Evolutionary conservation across 2,113 vertebrate species (phyloP), one percentile per base, ranked within the genome.

Genomic region (Peromyscus polionotus): DNA sequence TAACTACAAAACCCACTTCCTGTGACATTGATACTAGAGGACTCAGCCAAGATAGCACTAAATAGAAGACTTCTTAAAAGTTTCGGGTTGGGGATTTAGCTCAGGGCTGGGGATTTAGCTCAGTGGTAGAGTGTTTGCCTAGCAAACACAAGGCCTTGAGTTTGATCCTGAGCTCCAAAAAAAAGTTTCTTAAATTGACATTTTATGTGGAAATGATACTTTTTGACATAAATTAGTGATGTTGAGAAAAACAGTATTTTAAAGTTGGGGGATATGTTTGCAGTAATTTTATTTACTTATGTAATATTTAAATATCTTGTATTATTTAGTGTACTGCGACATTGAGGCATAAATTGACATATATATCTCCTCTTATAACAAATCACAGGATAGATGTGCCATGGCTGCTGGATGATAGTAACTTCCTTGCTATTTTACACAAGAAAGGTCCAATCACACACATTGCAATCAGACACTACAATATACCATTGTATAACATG

Each of bases 401-500:
- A 59, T 91, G 31, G 72, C 13, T 57, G 94, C 20, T 77, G 7
- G 6, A 61, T 72, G 4, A 89, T 94, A 77, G 8, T 70, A n/a
- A 76, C 42, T n/a, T 88, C 93, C 68, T 89, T 93, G 42, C 17
- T 31, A 92, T 59, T 95, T 88, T 75, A 95, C 51, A 26, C 72
- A 76, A 39, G 72, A 24, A 68, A 28, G 67, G 17, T 59, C 61
- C 20, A 88, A 84, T 70, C 90, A 88, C 19, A 95, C 0, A 92
- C 33, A 65, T 61, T 51, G 3, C 10, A 88, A 42, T 85, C 28
- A 54, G 13, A 93, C 90, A 80, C 8, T 84, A 77, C 1, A 88
- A 4, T 7, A 84, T 77, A 42, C 76, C 87, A 77, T 67, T 90
- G 33, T n/a, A 68, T 24, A 4, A 81, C 5, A 59, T 31, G 1